Conservation (phyloP, 1,140 invertebrate species). For the Drosophila busckii region DNA sequence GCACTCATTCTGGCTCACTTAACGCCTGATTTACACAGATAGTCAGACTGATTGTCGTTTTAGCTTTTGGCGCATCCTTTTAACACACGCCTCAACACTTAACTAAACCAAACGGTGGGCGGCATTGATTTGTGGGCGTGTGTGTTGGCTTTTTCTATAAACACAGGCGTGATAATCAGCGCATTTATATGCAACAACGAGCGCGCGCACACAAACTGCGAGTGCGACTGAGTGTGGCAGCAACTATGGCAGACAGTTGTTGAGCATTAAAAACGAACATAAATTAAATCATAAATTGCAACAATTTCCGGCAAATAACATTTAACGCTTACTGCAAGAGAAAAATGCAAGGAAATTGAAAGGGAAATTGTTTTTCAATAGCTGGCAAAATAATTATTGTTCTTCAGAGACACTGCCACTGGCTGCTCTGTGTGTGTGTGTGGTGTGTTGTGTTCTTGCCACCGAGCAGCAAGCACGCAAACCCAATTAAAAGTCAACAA, state of each 20-base stretch:
- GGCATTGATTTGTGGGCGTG: constrained; percentile 11
- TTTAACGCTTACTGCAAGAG: constrained; percentile 34
- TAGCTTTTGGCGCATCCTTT: constrained; percentile 20
- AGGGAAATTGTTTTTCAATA: constrained; percentile 75
- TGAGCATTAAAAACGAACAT: constrained; percentile 66
- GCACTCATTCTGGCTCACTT: constrained; percentile 25
- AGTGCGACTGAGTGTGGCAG: neutral
- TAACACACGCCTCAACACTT: constrained; percentile 16
- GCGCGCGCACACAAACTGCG: constrained; percentile 17
- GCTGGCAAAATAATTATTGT: constrained; percentile 71
- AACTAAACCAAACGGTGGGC: constrained; percentile 7
- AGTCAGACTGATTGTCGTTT: constrained; percentile 54
- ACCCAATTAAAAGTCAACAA: constrained; percentile 30
- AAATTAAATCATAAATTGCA: constrained; percentile 77
- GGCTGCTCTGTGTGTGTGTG: neutral
- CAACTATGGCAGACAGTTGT: neutral
- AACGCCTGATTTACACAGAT: constrained; percentile 42
- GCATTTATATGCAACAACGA: constrained; percentile 63
- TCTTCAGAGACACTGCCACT: constrained; percentile 20
- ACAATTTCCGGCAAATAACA: constrained; percentile 64
- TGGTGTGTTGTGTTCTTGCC: constrained; percentile 5
- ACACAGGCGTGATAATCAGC: constrained; percentile 56
- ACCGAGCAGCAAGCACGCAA: neutral
- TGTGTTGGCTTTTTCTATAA: constrained; percentile 9
- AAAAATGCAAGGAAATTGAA: constrained; percentile 63